phyloP scores from a whole-genome alignment of 2,113 vertebrate genomes.

The Pelmatolapia mariae region DNA sequence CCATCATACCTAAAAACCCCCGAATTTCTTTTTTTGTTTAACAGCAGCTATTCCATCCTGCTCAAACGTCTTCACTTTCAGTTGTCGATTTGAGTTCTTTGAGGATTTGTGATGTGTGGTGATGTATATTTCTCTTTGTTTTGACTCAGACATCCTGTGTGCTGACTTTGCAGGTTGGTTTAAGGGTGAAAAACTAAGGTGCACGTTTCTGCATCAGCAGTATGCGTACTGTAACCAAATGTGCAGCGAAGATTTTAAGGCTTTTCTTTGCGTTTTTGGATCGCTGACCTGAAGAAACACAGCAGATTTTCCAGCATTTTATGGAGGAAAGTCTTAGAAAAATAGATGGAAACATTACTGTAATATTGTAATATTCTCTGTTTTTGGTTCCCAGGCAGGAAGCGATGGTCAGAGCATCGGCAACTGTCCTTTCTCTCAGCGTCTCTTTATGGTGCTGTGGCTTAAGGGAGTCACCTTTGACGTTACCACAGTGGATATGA shows the following conservation, averaged over 20 bases:
- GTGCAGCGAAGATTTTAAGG: neutral
- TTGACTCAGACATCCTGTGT: neutral
- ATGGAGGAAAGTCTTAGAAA: neutral
- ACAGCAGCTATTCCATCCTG: neutral
- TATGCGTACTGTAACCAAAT: neutral
- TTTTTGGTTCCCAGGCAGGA: constrained; percentile 73
- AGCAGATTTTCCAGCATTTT: neutral
- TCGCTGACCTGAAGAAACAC: neutral
- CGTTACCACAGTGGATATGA: constrained; percentile 90
- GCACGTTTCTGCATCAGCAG: neutral
- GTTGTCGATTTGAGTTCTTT: neutral
- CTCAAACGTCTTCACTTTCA: neutral
- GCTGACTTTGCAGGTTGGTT: neutral
- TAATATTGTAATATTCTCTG: neutral
- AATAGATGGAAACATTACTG: neutral
- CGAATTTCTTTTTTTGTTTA: accelerated
- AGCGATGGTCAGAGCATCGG: constrained; percentile 88
- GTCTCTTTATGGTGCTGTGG: constrained; percentile 92
- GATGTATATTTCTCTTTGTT: neutral
- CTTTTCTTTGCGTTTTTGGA: neutral
- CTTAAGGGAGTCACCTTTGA: constrained; percentile 89
- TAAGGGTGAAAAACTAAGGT: neutral
- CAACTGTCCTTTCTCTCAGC: constrained; percentile 91
- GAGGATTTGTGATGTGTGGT: neutral
- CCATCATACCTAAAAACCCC: neutral